Percentiles rank a stretch among this genome's conserved stretches.
Conservation (phyloP, 2,113 vertebrate genomes). For the Gadus chalcogrammus region DNA sequence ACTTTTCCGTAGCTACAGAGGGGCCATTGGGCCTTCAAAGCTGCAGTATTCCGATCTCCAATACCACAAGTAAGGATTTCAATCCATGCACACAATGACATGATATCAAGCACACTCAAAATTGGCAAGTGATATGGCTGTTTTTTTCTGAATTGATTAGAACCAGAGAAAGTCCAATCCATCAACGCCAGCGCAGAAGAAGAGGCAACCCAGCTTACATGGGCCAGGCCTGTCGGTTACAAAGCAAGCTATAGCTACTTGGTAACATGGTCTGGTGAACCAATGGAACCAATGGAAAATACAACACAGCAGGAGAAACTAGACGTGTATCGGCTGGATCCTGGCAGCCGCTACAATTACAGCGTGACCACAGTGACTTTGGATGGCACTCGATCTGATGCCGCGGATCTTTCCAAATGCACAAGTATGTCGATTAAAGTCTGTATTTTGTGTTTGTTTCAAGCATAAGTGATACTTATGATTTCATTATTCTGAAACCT, state of each 20-base stretch:
- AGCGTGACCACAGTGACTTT: constrained; percentile 58
- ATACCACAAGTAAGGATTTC: constrained; percentile 62
- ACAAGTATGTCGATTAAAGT: constrained; percentile 64
- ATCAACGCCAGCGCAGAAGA: background rate
- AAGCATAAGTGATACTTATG: too few relatives aligned
- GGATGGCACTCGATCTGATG: constrained; percentile 23
- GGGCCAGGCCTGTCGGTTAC: constrained; percentile 40
- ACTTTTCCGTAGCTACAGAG: constrained; percentile 54
- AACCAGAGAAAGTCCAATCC: constrained; percentile 29
- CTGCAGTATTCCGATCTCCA: background rate
- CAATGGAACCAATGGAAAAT: too few relatives aligned
- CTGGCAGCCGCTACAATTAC: constrained; percentile 64
- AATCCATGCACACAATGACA: background rate
- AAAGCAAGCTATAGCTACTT: constrained; percentile 41
- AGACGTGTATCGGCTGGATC: constrained; percentile 30
- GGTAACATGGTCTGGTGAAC: constrained; percentile 22
- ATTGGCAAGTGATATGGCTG: too few relatives aligned
- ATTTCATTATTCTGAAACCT: too few relatives aligned
- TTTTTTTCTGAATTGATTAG: constrained; percentile 34
- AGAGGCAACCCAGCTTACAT: constrained; percentile 40
- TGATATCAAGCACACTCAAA: background rate
- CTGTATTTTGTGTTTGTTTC: too few relatives aligned
- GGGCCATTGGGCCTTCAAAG: constrained; percentile 46
- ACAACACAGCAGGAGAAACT: rapidly evolving
- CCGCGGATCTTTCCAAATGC: constrained; percentile 30